phyloP scores from a whole-genome alignment of 2,888 invertebrate species.

The Noctua comes region DNA sequence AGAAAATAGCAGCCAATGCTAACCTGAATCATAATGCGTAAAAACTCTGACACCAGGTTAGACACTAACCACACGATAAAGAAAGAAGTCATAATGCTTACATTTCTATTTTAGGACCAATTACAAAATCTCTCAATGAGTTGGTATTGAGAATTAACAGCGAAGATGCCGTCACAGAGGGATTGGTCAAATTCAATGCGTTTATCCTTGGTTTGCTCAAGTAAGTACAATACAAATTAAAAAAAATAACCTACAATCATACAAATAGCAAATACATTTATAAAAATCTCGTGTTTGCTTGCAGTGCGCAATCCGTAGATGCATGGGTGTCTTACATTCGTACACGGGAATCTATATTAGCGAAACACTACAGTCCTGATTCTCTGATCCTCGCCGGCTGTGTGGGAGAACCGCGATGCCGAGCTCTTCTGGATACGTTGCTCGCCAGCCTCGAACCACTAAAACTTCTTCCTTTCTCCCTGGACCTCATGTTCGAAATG shows the following conservation, averaged over 20 bases:
- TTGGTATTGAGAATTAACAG: slow-evolving; percentile 95
- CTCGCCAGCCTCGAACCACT: slow-evolving; percentile 94
- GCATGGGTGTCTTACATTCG: slow-evolving; percentile 97
- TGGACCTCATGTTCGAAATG: slow-evolving; percentile 95
- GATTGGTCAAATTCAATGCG: slow-evolving; percentile 96
- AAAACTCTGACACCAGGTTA: too few relatives aligned
- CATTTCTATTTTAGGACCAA: slow-evolving; percentile 89
- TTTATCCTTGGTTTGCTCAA: slow-evolving; percentile 96
- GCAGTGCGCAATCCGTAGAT: slow-evolving; percentile 95
- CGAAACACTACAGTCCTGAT: slow-evolving; percentile 94
- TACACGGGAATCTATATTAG: slow-evolving; percentile 95
- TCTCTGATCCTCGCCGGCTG: slow-evolving; percentile 93
- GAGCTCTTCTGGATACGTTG: slow-evolving; percentile 93
- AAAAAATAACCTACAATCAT: neutral
- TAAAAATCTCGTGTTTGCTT: slow-evolving; percentile 14
- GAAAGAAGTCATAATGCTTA: neutral
- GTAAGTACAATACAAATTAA: slow-evolving; percentile 86
- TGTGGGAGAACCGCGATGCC: slow-evolving; percentile 89
- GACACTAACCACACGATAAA: too few relatives aligned
- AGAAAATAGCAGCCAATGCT: slow-evolving; percentile 3
- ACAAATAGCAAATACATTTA: neutral
- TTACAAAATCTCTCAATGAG: slow-evolving; percentile 95
- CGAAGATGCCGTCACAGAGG: slow-evolving; percentile 95
- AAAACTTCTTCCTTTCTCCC: slow-evolving; percentile 94
- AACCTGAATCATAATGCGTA: neutral